Evolutionary conservation across 2,113 vertebrate species (phyloP), one percentile per base, ranked within the genome.

Genomic region (Syngnathus typhle): DNA sequence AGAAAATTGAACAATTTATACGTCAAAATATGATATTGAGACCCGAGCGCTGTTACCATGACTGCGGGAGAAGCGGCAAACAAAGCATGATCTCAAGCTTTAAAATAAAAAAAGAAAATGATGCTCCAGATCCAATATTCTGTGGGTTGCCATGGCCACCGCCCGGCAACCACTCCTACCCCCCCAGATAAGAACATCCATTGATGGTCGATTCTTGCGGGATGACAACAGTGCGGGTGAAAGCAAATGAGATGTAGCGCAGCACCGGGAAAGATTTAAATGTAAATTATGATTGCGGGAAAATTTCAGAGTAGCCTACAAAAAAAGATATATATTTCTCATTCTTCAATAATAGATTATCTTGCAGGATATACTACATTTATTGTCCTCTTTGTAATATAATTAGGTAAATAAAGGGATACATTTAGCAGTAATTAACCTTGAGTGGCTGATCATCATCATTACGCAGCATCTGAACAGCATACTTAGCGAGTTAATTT

Each of bases 271-370:
- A 83, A 88, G 90, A 91, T 90, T 84, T 89, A 91, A 85, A 90
- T 91, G 95, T 96, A 91, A 95, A 96, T 96, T 94, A 95, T 94
- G 87, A 91, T 94, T 92, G 79, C 64, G 69, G 79, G 79, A 88
- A 83, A 89, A 89, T 90, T 91, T 91, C 85, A 15, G 74, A 88
- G 90, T 86, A 89, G 88, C 92, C 91, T 90, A 91, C 92, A 94
- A 88, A 60, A 60, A 16, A 58, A 32, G 2, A 36, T 3, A 1
- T 27, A 13, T 91, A 93, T 89, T 84, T 87, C 81, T 91, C 87
- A 85, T 70, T 77, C 90, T 95, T 98, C 88, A 96, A 95, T 98
- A 94, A 97, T 96, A 92, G 91, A 96, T 96, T 90, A 81, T 82
- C 91, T 93, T 91, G 90, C 86, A 89, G 89, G 74, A 90, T 64